Evolutionary conservation across 2,113 vertebrate species (phyloP), one percentile per base, ranked within the genome.

Genomic region (Rhea americana): DNA sequence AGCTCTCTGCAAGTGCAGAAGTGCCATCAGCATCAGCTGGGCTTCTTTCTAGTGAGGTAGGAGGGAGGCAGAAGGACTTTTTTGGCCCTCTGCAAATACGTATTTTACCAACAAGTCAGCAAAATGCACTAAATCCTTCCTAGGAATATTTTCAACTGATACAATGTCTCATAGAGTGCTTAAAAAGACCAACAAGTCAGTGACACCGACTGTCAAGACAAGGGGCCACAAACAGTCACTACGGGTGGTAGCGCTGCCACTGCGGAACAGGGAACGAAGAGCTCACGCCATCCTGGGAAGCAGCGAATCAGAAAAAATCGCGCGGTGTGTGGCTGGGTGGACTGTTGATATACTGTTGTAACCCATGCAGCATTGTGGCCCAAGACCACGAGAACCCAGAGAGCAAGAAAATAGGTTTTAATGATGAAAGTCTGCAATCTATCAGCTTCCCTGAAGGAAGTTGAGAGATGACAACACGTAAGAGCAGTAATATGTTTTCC

Each of bases 171-270:
- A 71, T 18, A 19, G 37, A 6, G 18, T 63, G 24, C 24, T 79
- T 43, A 67, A 76, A n/a, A 43, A 50, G 22, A 32, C 74, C 72
- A 72, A 19, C 4, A 70, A 50, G 13, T 37, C 50, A 61, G 21
- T 20, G 48, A 65, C 16, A 47, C 35, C 13, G 41, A 45, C 63
- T 51, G 35, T 61, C 47, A 85, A 15, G 39, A 81, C 24, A 70
- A 50, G 8, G 15, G 35, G 50, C 24, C 39, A 77, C 53, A 87
- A 93, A 25, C 21, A 73, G 80, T 32, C n/a, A 39, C 10, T 20
- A 50, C 4, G 16, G 9, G 8, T 16, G 48, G 48, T 53, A 83
- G 35, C 0, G 0, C 35, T 61, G 63, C 14, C 18, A 19, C 30
- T 58, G 16, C 30, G 18, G 35, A 35, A 35, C 35, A 35, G 35